Evolutionary conservation across 2,797 vertebrate species (phyloP).

Genomic region (Halcyon smyrnensis): DNA sequence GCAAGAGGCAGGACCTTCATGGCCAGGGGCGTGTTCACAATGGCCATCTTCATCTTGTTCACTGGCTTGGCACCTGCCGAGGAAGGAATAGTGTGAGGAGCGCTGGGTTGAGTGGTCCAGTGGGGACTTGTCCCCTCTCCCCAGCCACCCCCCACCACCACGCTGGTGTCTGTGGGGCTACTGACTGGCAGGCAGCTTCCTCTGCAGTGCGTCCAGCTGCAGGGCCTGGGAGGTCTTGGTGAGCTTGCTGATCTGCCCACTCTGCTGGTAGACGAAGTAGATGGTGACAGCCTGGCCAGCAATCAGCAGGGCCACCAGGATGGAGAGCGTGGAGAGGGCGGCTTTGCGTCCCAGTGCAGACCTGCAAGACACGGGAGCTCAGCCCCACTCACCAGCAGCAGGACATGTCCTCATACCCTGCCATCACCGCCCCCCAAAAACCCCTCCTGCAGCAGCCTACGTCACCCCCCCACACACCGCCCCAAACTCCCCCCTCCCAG

Average conservation of each 20-base stretch:
- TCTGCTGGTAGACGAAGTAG: constrained; percentile 88
- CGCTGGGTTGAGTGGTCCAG: fast-evolving
- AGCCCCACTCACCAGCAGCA: background rate
- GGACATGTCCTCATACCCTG: background rate
- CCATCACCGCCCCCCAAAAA: background rate
- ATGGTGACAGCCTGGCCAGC: constrained; percentile 88
- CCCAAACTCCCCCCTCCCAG: background rate
- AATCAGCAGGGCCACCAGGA: constrained; percentile 89
- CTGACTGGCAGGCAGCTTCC: constrained; percentile 78
- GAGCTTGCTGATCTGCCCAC: constrained; percentile 83
- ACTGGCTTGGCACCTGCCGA: constrained; percentile 49
- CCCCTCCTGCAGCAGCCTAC: background rate
- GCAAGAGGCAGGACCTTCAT: constrained; percentile 32
- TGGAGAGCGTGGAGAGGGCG: constrained; percentile 81
- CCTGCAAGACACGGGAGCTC: background rate
- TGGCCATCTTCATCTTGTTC: constrained; percentile 76
- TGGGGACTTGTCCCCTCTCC: background rate
- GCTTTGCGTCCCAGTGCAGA: constrained; percentile 75
- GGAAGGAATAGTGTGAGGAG: background rate
- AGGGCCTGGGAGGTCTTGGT: constrained; percentile 78
- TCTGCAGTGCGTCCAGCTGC: constrained; percentile 78
- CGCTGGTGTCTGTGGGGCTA: background rate
- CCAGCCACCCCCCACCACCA: fast-evolving
- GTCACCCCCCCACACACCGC: fast-evolving
- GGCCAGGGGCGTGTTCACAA: constrained; percentile 74